Percentiles rank a stretch among this genome's conserved stretches.
Conservation (phyloP, 2,888 invertebrate genomes). For the Rhogogaster chlorosoma region DNA sequence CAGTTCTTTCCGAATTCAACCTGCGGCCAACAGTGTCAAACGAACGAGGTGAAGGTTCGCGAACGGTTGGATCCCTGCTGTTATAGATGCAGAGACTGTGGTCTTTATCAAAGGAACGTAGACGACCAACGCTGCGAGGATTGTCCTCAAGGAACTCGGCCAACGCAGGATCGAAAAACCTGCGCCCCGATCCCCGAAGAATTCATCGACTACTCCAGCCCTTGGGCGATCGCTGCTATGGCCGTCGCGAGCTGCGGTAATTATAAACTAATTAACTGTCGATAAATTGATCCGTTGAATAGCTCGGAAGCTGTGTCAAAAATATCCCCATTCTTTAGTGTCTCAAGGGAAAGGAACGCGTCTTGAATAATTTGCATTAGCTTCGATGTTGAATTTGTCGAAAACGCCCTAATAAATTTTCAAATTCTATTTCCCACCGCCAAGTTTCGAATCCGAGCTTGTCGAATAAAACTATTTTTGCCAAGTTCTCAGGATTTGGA, state of each 20-base stretch:
- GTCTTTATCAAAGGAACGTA: constrained; percentile 75
- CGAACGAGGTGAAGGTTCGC: constrained; percentile 73
- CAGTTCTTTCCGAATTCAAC: constrained; percentile 75
- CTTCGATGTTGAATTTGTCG: no score
- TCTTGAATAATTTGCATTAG: no score
- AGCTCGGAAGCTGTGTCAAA: neutral
- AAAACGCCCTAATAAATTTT: no score
- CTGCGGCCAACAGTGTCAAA: constrained; percentile 77
- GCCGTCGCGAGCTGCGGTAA: constrained; percentile 74
- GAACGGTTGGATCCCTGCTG: constrained; percentile 79
- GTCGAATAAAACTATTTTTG: no score
- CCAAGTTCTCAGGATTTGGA: no score
- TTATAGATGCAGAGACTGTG: constrained; percentile 79
- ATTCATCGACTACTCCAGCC: constrained; percentile 77
- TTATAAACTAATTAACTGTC: constrained; percentile 28
- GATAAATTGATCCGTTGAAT: neutral
- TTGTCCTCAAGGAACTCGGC: constrained; percentile 75
- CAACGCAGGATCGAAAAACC: constrained; percentile 70
- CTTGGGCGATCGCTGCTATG: constrained; percentile 78
- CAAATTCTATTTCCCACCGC: no score
- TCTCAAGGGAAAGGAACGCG: no score
- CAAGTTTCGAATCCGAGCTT: no score
- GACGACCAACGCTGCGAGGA: constrained; percentile 78
- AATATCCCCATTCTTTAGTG: neutral
- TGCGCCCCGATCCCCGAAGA: constrained; percentile 78